These are phyloP conservation scores for Lepidocyrtoides sp. DNA, from an alignment of 2,888 invertebrate genomes.

Conservation along the genomic window DNA sequence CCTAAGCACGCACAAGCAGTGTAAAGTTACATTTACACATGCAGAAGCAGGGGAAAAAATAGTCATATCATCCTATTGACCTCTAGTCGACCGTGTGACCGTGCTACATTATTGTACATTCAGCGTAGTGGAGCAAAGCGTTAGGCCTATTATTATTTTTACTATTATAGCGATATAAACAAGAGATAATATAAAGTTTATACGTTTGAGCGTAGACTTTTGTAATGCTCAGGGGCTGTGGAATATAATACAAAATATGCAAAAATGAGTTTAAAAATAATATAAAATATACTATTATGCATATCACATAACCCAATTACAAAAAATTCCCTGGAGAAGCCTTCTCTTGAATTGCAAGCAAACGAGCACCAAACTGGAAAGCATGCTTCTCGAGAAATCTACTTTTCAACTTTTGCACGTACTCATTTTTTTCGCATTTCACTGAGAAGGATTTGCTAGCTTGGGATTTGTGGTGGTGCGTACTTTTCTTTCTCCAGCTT, in stretches of 20 bases:
- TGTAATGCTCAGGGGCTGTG: background rate
- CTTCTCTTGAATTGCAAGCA: background rate
- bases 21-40: background rate
- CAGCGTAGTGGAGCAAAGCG: no score
- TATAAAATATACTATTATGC: background rate
- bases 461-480: background rate
- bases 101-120: background rate
- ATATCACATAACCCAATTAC: conserved; percentile 18
- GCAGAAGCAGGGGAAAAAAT: background rate
- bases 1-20: background rate
- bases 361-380: background rate
- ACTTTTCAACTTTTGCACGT: conserved; percentile 23
- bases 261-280: background rate
- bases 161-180: background rate
- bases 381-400: conserved; percentile 4
- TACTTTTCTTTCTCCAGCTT: background rate
- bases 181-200: background rate
- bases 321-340: conserved; percentile 13
- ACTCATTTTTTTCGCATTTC: background rate
- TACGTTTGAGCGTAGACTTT: background rate
- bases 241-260: background rate
- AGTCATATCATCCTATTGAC: background rate
- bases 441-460: background rate
- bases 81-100: background rate
- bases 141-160: background rate